Percentiles rank a stretch among this genome's conserved stretches.
phyloP scores from a whole-genome alignment of 2,888 invertebrate genomes.

The Lepetodrilus schrolli region DNA sequence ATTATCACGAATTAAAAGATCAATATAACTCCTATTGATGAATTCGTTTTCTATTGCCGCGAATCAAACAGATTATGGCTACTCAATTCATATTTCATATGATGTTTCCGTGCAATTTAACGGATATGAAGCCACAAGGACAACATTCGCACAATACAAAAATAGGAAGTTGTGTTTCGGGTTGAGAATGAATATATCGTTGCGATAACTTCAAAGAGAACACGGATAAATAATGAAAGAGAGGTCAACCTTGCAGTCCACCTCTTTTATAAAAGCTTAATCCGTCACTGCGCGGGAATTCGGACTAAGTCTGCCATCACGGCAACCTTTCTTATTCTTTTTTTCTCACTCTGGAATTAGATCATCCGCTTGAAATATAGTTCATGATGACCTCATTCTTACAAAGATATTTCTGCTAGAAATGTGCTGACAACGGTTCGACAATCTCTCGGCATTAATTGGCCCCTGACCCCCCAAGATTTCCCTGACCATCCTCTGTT shows the following conservation, averaged over 20 bases:
- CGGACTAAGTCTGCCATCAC: neutral
- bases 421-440: neutral
- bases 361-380: neutral
- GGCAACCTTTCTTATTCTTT: neutral
- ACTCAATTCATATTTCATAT: constrained; percentile 21
- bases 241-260: neutral
- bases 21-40: constrained; percentile 6
- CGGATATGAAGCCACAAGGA: neutral
- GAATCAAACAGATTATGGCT: constrained; percentile 7
- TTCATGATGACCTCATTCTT: neutral
- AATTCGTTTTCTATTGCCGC: constrained; percentile 15
- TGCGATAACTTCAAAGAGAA: neutral
- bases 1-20: neutral
- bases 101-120: neutral
- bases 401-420: neutral
- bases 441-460: constrained; percentile 18
- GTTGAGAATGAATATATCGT: neutral
- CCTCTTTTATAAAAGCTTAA: neutral
- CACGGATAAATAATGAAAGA: neutral
- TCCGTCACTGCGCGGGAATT: neutral
- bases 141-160: neutral
- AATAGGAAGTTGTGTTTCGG: neutral
- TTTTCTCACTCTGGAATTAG: neutral
- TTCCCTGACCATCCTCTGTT: neutral
- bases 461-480: constrained; percentile 17